phyloP scores from a whole-genome alignment of 2,113 vertebrate species.

The Anser brachyrhynchus region DNA sequence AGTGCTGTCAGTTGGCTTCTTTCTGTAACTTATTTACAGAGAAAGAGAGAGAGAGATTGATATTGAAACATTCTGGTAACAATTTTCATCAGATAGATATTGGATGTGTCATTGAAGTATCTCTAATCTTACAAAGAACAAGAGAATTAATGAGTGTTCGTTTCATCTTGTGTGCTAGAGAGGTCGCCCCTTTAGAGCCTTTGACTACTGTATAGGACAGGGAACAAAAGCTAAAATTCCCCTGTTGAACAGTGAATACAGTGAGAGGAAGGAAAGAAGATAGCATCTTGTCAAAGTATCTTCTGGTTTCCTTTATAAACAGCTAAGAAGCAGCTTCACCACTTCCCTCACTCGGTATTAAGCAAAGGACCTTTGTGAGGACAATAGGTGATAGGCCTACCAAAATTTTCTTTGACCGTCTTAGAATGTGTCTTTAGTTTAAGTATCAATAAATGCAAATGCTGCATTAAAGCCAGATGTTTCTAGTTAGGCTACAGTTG shows the following conservation, averaged over 20 bases:
- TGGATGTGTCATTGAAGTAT: slow-evolving; percentile 21
- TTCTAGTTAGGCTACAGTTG: background rate
- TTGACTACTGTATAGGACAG: background rate
- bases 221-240: background rate
- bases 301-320: slow-evolving; percentile 52
- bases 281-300: slow-evolving; percentile 38
- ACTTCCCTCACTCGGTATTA: background rate
- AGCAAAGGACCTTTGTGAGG: background rate
- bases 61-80: slow-evolving; percentile 47
- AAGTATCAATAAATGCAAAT: background rate
- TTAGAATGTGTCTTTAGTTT: background rate
- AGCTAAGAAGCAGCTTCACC: background rate
- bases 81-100: background rate
- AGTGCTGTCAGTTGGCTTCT: slow-evolving; percentile 62
- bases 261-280: slow-evolving; percentile 56
- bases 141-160: background rate
- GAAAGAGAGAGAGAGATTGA: background rate
- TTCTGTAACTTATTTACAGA: slow-evolving; percentile 28
- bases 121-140: background rate
- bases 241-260: background rate
- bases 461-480: background rate
- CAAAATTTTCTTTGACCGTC: background rate
- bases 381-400: background rate
- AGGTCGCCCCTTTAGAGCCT: background rate
- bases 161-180: background rate